Conservation (phyloP, 2,888 invertebrate genomes). For the Polyommatus iphigenia region DNA sequence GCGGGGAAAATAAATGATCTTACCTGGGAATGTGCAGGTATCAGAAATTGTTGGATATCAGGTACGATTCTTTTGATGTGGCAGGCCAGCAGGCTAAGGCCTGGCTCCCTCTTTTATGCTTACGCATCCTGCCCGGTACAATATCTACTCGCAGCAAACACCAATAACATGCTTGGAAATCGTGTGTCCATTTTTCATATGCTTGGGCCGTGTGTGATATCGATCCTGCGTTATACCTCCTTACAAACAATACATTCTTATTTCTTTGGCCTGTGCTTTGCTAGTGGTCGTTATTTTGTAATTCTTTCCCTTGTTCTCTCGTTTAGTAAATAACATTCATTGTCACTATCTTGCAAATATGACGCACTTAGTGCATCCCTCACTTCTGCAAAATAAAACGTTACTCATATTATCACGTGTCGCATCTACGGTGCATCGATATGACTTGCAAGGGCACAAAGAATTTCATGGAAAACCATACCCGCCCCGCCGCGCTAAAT, state of each 20-base stretch:
- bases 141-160: slow-evolving; percentile 69
- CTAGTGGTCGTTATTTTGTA: slow-evolving; percentile 62
- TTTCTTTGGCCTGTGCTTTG: slow-evolving; percentile 78
- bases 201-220: slow-evolving; percentile 76
- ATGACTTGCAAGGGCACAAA: slow-evolving; percentile 59
- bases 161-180: slow-evolving; percentile 67
- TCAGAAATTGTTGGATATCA: slow-evolving; percentile 67
- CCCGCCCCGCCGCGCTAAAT: slow-evolving; percentile 69
- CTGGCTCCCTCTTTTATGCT: slow-evolving; percentile 75
- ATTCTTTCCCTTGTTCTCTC: slow-evolving; percentile 58
- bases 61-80: slow-evolving; percentile 63
- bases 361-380: slow-evolving; percentile 76
- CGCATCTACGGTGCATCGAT: slow-evolving; percentile 54
- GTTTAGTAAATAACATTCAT: slow-evolving; percentile 69
- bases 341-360: slow-evolving; percentile 72
- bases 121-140: slow-evolving; percentile 76
- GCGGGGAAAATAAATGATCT: slow-evolving; percentile 33
- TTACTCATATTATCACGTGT: slow-evolving; percentile 52
- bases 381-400: slow-evolving; percentile 66
- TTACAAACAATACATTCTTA: slow-evolving; percentile 76
- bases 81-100: slow-evolving; percentile 73
- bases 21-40: slow-evolving; percentile 62
- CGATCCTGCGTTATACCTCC: slow-evolving; percentile 68
- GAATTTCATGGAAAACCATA: slow-evolving; percentile 61
- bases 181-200: slow-evolving; percentile 77